These are phyloP conservation scores for Agonopterix arenella DNA, from an alignment of 2,888 invertebrate genomes.

Conservation along the genomic window DNA sequence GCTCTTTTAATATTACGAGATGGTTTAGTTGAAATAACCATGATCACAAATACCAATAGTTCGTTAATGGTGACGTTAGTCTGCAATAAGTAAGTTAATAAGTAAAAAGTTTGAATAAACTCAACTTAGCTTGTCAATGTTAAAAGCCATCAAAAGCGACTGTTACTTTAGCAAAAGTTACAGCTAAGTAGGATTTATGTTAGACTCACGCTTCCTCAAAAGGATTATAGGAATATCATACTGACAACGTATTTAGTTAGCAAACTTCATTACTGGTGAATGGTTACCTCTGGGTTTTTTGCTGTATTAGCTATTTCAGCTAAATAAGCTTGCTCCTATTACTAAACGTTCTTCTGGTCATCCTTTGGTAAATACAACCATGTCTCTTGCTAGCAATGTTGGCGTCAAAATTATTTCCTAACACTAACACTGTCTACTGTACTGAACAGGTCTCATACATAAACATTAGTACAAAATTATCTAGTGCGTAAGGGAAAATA, in stretches of 20 bases:
- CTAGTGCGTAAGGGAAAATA: no score
- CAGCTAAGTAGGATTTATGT: slow-evolving; percentile 71
- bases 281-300: neutral
- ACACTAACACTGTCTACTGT: no score
- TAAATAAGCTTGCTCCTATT: no score
- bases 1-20: no score
- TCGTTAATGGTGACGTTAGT: slow-evolving; percentile 45
- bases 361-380: no score
- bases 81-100: slow-evolving; percentile 69
- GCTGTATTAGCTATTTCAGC: no score
- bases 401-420: no score
- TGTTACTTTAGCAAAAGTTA: slow-evolving; percentile 70
- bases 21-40: no score
- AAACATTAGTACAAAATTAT: no score
- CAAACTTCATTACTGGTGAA: slow-evolving; percentile 5
- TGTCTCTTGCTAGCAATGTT: no score
- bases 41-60: slow-evolving; percentile 8
- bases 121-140: slow-evolving; percentile 62
- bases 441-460: no score
- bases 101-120: slow-evolving; percentile 70
- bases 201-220: slow-evolving; percentile 57
- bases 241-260: slow-evolving; percentile 29
- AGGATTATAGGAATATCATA: slow-evolving; percentile 62
- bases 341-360: no score
- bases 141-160: slow-evolving; percentile 65